Percentiles rank a stretch among this genome's conserved stretches.
Conservation (phyloP, 2,797 vertebrate genomes). For the Acanthiza pusilla region DNA sequence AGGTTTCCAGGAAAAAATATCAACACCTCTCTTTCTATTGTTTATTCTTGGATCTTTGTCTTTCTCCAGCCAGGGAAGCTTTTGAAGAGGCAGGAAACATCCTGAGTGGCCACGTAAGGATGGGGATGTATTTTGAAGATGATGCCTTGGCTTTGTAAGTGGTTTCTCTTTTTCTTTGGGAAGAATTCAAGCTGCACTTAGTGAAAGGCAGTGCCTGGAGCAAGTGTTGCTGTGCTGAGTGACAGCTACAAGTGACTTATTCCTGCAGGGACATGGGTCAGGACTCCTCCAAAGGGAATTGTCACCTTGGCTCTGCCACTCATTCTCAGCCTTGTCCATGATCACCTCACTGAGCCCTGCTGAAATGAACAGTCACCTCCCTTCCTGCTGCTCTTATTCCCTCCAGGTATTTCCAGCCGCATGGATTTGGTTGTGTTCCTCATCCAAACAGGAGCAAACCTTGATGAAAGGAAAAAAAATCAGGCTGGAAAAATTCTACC, state of each 20-base stretch:
- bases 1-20: background rate
- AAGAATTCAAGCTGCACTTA: background rate
- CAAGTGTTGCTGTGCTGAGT: background rate
- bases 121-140: constrained; percentile 73
- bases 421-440: background rate
- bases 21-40: background rate
- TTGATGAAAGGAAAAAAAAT: background rate
- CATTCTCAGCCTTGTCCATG: background rate
- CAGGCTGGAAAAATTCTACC: background rate
- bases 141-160: constrained; percentile 71
- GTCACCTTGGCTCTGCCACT: background rate
- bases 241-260: background rate
- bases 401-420: background rate
- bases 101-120: constrained; percentile 63
- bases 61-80: constrained; percentile 61
- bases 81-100: constrained; percentile 67
- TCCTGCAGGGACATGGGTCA: background rate
- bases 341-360: background rate
- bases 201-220: background rate
- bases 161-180: background rate
- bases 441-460: background rate
- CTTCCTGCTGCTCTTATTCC: background rate
- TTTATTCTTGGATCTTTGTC: constrained; percentile 3
- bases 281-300: background rate
- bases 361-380: background rate